phyloP scores from a whole-genome alignment of 2,888 invertebrate species.

The Mactromeris polynyma region DNA sequence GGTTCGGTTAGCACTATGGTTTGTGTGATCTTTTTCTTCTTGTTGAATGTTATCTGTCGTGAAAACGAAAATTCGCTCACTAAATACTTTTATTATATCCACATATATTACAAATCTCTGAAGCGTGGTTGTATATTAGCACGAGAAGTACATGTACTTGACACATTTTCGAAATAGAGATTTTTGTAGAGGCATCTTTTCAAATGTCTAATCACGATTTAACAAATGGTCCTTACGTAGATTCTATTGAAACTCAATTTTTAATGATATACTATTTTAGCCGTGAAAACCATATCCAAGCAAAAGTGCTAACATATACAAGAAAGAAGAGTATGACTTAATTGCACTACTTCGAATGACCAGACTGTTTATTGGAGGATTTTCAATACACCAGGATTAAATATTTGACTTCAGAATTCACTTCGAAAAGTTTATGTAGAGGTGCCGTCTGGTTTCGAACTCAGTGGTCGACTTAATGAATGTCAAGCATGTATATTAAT shows the following conservation, averaged over 20 bases:
- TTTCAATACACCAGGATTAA: background rate
- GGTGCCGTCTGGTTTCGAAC: background rate
- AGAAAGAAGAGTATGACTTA: no score
- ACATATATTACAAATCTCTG: background rate
- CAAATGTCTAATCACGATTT: background rate
- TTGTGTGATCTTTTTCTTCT: constrained; percentile 45
- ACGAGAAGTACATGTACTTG: background rate
- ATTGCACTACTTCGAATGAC: no score
- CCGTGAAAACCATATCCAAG: no score
- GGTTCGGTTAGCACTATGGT: constrained; percentile 51
- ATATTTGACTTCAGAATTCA: no score
- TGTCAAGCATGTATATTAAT: background rate
- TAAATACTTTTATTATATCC: background rate
- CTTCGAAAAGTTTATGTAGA: background rate
- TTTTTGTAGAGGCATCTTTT: background rate
- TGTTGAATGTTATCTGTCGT: constrained; percentile 38
- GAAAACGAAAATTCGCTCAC: background rate
- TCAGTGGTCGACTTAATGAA: background rate
- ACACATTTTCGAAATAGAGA: background rate
- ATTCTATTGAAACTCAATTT: background rate
- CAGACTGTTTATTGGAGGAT: background rate
- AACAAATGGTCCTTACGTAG: background rate
- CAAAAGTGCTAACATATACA: no score
- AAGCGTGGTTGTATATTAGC: background rate
- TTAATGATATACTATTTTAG: no score